Evolutionary conservation across 1,140 invertebrate genomes (phyloP).

Genomic region (Uloborus diversus): DNA sequence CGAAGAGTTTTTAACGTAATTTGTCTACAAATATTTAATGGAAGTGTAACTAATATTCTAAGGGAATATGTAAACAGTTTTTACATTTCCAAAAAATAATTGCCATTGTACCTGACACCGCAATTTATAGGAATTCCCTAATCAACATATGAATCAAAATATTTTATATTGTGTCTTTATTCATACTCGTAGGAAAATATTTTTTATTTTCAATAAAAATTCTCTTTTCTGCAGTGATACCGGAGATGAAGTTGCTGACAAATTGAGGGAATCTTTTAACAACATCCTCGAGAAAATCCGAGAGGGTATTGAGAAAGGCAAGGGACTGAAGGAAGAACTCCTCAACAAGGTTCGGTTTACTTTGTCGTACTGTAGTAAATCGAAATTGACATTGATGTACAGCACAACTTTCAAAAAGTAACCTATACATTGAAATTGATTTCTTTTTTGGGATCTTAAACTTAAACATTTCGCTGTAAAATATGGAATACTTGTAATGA

Average conservation of each 20-base stretch:
- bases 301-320: background rate
- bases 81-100: background rate
- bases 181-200: no score
- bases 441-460: no score
- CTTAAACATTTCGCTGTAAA: no score
- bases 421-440: no score
- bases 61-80: background rate
- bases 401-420: no score
- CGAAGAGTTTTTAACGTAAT: no score
- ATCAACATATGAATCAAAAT: background rate
- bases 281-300: background rate
- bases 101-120: background rate
- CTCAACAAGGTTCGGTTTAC: background rate
- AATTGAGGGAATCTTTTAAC: background rate
- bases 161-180: background rate
- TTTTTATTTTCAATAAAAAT: no score
- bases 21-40: no score
- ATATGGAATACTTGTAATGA: no score
- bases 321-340: background rate
- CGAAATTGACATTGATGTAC: no score
- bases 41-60: background rate
- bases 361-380: no score
- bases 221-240: background rate
- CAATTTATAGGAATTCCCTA: background rate
- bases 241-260: background rate